Evolutionary conservation across 1,140 invertebrate species (phyloP).

Genomic region (Hesperophylax magnus): DNA sequence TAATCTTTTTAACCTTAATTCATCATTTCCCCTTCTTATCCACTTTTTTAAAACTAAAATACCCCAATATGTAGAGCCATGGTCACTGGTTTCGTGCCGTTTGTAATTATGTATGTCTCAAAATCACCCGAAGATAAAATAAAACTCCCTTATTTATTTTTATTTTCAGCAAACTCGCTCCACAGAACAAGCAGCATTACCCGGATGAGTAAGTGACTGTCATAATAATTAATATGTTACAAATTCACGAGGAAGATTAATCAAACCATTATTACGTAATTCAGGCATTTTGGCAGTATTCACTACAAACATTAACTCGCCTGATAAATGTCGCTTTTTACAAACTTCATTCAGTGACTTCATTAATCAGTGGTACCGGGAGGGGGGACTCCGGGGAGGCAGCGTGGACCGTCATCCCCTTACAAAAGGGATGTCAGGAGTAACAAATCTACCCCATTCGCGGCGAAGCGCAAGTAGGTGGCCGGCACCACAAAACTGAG

Average conservation of each 20-base stretch:
- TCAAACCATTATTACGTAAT: constrained; percentile 28
- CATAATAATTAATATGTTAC: constrained; percentile 21
- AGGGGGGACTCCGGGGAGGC: neutral
- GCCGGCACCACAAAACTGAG: constrained; percentile 6
- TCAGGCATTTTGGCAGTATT: constrained; percentile 22
- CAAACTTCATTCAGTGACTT: constrained; percentile 28
- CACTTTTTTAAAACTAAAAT: too few species aligned
- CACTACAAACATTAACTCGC: constrained; percentile 33
- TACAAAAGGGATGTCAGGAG: constrained; percentile 40
- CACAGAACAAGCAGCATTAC: neutral
- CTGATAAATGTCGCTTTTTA: constrained; percentile 45
- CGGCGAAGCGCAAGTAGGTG: neutral
- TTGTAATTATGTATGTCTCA: too few species aligned
- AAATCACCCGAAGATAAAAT: too few species aligned
- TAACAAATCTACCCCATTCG: constrained; percentile 39
- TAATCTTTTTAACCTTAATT: too few species aligned
- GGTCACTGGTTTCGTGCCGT: too few species aligned
- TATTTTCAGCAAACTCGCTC: neutral
- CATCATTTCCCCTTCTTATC: too few species aligned
- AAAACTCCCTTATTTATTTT: too few species aligned
- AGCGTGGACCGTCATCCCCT: constrained; percentile 36
- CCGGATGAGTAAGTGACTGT: too few species aligned
- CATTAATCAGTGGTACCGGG: constrained; percentile 33
- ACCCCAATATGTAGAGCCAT: too few species aligned
- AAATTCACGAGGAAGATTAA: constrained; percentile 18